phyloP scores from a whole-genome alignment of 2,888 invertebrate genomes.

The Acleris sparsana region DNA sequence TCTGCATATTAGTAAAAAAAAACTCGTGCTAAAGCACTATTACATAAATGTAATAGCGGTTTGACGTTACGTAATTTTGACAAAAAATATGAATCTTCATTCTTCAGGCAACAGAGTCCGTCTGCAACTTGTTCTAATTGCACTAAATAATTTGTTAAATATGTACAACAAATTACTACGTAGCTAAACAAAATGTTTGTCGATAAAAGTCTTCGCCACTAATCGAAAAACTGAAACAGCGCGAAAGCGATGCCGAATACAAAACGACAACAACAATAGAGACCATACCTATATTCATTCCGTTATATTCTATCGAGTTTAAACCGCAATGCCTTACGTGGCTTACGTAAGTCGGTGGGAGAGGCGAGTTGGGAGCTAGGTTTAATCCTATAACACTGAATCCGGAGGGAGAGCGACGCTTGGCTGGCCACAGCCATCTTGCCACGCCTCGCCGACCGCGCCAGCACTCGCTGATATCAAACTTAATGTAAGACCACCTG shows the following conservation, averaged over 20 bases:
- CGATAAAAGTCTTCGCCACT: constrained; percentile 12
- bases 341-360: constrained; percentile 46
- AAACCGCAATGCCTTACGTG: constrained; percentile 44
- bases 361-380: constrained; percentile 31
- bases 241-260: neutral
- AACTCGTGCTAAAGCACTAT: no score
- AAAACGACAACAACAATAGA: constrained; percentile 37
- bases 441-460: constrained; percentile 62
- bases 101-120: no score
- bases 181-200: no score
- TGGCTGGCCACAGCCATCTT: constrained; percentile 56
- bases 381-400: constrained; percentile 50
- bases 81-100: no score
- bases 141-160: no score
- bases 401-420: constrained; percentile 60
- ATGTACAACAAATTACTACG: no score
- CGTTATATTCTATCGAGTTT: constrained; percentile 38
- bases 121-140: no score
- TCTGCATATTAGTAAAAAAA: no score
- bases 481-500: constrained; percentile 50
- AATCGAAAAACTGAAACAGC: neutral
- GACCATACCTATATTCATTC: constrained; percentile 43
- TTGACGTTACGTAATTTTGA: no score
- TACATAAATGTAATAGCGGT: no score
- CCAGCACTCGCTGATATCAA: constrained; percentile 54